A percentile compares a stretch with the other conserved stretches of the same genome.
phyloP scores from a whole-genome alignment of 2,888 invertebrate genomes.

The Hirtodrosophila confusa region DNA sequence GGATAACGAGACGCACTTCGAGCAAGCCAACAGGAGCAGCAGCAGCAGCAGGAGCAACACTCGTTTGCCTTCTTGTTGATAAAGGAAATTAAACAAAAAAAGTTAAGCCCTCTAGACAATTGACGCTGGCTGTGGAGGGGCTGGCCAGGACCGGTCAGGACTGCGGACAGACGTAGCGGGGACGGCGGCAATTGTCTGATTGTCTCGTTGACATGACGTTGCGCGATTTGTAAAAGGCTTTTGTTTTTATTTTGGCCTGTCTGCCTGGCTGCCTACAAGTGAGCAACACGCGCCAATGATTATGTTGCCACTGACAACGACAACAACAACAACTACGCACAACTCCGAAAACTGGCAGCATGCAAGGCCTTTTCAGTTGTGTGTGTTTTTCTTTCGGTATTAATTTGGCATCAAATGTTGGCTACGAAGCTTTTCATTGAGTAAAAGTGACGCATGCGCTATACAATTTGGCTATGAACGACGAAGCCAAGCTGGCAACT shows the following conservation, averaged over 20 bases:
- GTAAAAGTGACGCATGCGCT: conserved; percentile 71
- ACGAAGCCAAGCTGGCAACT: conserved; percentile 9
- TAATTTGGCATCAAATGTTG: conserved; percentile 53
- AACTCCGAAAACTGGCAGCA: conserved; percentile 56
- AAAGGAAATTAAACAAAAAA: conserved; percentile 72
- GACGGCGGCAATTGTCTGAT: conserved; percentile 71
- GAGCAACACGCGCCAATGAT: conserved; percentile 78
- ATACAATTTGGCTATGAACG: neutral
- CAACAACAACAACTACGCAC: conserved; percentile 36
- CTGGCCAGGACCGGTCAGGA: neutral
- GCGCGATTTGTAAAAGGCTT: conserved; percentile 72
- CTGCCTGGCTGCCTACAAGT: conserved; percentile 62
- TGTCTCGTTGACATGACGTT: conserved; percentile 76
- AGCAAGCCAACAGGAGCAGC: conserved; percentile 13
- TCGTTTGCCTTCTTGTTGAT: conserved; percentile 63
- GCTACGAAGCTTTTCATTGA: conserved; percentile 71
- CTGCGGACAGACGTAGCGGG: conserved; percentile 24
- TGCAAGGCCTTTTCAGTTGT: conserved; percentile 17
- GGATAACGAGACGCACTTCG: conserved; percentile 61
- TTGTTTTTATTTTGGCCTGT: conserved; percentile 44
- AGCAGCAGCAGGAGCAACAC: conserved; percentile 11
- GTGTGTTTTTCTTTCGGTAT: conserved; percentile 50
- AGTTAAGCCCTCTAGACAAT: conserved; percentile 73
- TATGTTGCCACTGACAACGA: conserved; percentile 71
- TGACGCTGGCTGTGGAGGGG: conserved; percentile 46